These are phyloP conservation scores for Phyllostomus hastatus DNA, from an alignment of 2,113 vertebrate genomes.

Conservation along the genomic window DNA sequence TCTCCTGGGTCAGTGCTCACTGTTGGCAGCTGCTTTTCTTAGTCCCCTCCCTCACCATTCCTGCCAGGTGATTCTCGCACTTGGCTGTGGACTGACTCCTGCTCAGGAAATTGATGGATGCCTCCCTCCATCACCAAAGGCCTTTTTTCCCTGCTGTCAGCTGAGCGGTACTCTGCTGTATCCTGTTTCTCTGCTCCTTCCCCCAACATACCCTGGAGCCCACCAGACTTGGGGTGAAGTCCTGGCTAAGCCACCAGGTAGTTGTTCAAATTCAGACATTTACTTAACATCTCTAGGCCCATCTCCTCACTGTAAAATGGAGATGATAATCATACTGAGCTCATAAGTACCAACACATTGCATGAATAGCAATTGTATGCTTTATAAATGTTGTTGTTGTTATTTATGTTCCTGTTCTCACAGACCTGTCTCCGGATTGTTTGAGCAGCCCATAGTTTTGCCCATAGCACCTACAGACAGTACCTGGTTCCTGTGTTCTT, in stretches of 20 bases:
- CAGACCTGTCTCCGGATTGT: neutral
- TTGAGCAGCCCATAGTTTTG: neutral
- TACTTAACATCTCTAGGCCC: neutral
- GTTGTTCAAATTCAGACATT: neutral
- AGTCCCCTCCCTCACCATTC: neutral
- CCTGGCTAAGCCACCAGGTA: neutral
- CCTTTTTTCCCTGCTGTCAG: neutral
- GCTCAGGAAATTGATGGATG: neutral
- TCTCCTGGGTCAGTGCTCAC: neutral
- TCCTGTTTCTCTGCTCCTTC: neutral
- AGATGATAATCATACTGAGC: neutral
- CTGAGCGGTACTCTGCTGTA: fast-evolving
- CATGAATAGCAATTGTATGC: fast-evolving
- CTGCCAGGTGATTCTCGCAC: neutral
- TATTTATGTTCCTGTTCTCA: neutral
- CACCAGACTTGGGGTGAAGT: neutral
- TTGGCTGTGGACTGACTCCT: neutral
- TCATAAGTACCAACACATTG: too few species aligned
- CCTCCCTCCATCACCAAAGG: neutral
- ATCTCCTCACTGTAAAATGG: neutral
- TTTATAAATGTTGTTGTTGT: neutral
- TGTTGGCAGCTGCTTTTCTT: neutral
- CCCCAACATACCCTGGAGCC: neutral
- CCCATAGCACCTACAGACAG: neutral
- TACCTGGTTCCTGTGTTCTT: neutral